Percentiles rank a stretch among this genome's conserved stretches.
Evolutionary conservation across 2,888 invertebrate genomes (phyloP).

Genomic region (Bombylius discolor): DNA sequence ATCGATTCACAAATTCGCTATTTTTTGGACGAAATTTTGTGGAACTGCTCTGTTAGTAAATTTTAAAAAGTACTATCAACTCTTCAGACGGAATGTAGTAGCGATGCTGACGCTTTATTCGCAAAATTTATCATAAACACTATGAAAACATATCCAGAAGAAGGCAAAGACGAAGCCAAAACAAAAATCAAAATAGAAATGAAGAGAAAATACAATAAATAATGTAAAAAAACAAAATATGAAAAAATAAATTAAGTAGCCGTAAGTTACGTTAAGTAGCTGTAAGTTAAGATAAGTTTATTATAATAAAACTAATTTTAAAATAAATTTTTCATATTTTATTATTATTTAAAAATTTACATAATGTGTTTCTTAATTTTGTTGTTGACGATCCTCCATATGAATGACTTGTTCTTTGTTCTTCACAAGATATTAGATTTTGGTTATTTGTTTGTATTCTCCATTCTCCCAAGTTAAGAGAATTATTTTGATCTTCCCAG

Average conservation of each 20-base stretch:
- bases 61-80: background rate
- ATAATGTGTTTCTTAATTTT: background rate
- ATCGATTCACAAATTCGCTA: too few relatives aligned
- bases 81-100: background rate
- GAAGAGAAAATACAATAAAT: background rate
- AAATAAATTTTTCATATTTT: background rate
- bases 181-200: background rate
- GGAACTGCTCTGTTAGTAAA: background rate
- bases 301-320: background rate
- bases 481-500: background rate
- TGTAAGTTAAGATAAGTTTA: too few relatives aligned
- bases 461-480: background rate
- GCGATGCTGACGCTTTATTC: too few relatives aligned
- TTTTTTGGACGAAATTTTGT: too few relatives aligned
- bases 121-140: background rate
- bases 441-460: background rate
- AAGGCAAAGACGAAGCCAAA: background rate
- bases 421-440: background rate
- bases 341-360: background rate
- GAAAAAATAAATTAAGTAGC: too few relatives aligned
- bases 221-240: background rate
- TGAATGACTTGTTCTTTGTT: background rate
- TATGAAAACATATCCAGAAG: background rate
- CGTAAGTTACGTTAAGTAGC: too few relatives aligned
- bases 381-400: background rate